Evolutionary conservation across 37 sponge, comb jelly and placozoan genomes (phyloP).

Genomic region (Halichondria panicea): DNA sequence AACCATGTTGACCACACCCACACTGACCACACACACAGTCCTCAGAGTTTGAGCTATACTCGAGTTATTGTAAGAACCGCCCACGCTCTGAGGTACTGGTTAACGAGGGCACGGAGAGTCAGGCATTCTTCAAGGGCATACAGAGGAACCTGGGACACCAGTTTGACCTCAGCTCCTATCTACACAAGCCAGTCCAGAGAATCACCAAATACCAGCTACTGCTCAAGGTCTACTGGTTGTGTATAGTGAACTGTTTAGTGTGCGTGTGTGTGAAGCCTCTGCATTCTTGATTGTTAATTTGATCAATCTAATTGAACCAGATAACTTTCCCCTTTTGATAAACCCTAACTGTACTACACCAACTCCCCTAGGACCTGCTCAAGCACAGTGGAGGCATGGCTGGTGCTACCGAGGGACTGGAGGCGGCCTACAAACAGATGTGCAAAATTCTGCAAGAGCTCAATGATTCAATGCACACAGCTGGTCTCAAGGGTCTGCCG

Average conservation of each 20-base stretch:
- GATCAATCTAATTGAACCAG: not conserved
- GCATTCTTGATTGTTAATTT: too few relatives aligned
- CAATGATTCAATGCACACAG: conserved; percentile 79
- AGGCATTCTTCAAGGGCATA: conserved; percentile 76
- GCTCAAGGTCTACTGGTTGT: conserved; percentile 58
- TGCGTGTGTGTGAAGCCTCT: too few relatives aligned
- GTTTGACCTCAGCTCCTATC: conserved; percentile 67
- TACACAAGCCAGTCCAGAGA: conserved; percentile 77
- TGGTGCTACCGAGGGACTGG: conserved; percentile 24
- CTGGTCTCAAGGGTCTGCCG: conserved; percentile 81
- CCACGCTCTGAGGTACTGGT: conserved; percentile 68
- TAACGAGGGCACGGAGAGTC: conserved; percentile 34
- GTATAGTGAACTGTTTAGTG: too few relatives aligned
- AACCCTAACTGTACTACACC: too few relatives aligned
- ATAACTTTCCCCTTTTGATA: not conserved
- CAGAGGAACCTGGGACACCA: conserved; percentile 58
- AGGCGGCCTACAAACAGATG: conserved; percentile 71
- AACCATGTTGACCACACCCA: not conserved
- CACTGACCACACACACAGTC: conserved; percentile 13
- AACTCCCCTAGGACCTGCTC: conserved; percentile 52
- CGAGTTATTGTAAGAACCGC: conserved; percentile 78
- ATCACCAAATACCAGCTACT: conserved; percentile 83
- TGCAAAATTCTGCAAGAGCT: conserved; percentile 68
- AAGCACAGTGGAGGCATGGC: conserved; percentile 43
- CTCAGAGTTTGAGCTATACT: conserved; percentile 68